Evolutionary conservation across 2,797 vertebrate genomes (phyloP).

Genomic region (Sitta carolinensis): DNA sequence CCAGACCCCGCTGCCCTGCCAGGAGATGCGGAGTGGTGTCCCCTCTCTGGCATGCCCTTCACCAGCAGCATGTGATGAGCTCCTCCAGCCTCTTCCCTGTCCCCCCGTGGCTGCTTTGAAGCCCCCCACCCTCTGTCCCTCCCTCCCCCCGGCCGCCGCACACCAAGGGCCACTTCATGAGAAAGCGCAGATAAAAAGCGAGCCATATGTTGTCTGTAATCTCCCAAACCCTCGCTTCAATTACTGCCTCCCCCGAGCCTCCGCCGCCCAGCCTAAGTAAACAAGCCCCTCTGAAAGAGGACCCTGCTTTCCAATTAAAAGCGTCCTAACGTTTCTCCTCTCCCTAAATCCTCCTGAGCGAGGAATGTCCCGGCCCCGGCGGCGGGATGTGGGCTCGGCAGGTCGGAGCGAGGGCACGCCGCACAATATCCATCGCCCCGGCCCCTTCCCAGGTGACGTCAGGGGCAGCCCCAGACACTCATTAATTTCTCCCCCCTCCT

Average conservation of each 20-base stretch:
- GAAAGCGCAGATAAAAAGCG: constrained; percentile 80
- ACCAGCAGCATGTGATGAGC: background rate
- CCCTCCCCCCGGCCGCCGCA: background rate
- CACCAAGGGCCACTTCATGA: constrained; percentile 78
- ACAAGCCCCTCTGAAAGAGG: constrained; percentile 80
- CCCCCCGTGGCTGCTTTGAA: background rate
- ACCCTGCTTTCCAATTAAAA: constrained; percentile 83
- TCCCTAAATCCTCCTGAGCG: constrained; percentile 76
- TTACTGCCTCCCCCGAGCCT: constrained; percentile 78
- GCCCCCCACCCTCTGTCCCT: background rate
- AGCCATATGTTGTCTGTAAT: constrained; percentile 83
- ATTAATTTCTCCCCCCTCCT: constrained; percentile 77
- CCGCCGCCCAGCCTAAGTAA: constrained; percentile 76
- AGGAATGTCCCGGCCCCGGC: constrained; percentile 67
- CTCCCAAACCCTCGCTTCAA: constrained; percentile 81
- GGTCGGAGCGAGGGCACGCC: constrained; percentile 72
- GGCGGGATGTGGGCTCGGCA: background rate
- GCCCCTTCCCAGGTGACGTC: constrained; percentile 77
- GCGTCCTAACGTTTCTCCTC: constrained; percentile 76
- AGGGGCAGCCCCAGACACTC: constrained; percentile 75
- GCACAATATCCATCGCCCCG: constrained; percentile 61
- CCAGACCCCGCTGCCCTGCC: rapidly evolving
- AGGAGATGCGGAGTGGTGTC: background rate
- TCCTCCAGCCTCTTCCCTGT: background rate
- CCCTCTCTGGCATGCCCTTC: background rate